Evolutionary conservation across 2,797 vertebrate genomes (phyloP).

Genomic region (Hirundo rustica): DNA sequence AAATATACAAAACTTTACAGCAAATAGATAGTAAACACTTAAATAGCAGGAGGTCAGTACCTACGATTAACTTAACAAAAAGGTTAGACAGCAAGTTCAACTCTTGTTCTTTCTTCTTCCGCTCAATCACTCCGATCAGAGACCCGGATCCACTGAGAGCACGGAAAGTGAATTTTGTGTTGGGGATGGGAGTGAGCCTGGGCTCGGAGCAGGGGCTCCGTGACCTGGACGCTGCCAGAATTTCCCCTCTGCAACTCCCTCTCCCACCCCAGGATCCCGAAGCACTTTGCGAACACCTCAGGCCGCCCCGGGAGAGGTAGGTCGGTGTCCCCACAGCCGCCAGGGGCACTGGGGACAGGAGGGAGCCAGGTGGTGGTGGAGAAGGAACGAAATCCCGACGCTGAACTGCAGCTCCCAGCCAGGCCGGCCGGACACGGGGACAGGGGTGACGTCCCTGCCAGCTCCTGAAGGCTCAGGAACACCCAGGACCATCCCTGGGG

Average conservation of each 20-base stretch:
- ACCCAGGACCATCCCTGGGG: background rate
- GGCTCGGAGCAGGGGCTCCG: background rate
- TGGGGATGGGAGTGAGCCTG: background rate
- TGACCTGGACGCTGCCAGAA: accelerated
- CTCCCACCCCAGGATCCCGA: background rate
- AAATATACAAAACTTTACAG: slow-evolving; percentile 88
- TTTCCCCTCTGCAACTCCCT: background rate
- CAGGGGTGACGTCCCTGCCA: background rate
- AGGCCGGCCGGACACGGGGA: accelerated
- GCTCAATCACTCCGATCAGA: background rate
- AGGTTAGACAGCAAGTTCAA: slow-evolving; percentile 68
- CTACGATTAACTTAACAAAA: slow-evolving; percentile 78
- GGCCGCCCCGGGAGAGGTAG: slow-evolving; percentile 41
- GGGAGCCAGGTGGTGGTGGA: background rate
- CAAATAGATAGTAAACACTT: slow-evolving; percentile 84
- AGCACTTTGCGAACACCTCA: slow-evolving; percentile 15
- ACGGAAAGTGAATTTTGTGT: background rate
- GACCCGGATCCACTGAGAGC: slow-evolving; percentile 25
- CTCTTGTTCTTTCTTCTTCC: background rate
- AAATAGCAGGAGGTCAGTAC: slow-evolving; percentile 81
- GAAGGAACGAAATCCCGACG: accelerated
- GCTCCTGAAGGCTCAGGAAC: background rate
- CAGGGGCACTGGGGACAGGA: background rate
- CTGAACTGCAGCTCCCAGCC: background rate
- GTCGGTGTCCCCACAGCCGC: background rate